Percentiles rank a stretch among this genome's conserved stretches.
Conservation (phyloP, 2,797 vertebrate genomes). For the Phalanger gymnotis region DNA sequence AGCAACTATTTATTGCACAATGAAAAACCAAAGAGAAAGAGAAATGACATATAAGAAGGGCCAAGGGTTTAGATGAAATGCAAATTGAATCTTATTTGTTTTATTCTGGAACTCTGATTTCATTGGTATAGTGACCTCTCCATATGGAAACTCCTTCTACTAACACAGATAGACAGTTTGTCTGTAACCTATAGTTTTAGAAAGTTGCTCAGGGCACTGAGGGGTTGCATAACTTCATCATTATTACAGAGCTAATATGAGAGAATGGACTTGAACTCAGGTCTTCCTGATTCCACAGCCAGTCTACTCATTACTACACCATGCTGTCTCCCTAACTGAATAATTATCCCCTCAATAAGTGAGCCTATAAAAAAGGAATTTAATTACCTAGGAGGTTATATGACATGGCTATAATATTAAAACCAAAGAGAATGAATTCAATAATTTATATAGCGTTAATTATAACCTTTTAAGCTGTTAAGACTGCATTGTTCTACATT, state of each 20-base stretch:
- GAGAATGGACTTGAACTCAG: background rate
- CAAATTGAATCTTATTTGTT: background rate
- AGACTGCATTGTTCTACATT: background rate
- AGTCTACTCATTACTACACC: background rate
- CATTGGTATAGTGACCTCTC: background rate
- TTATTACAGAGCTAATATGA: background rate
- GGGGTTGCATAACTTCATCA: background rate
- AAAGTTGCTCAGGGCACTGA: background rate
- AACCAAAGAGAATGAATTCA: constrained; percentile 10
- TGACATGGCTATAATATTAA: background rate
- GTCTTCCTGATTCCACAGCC: background rate
- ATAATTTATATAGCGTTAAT: background rate
- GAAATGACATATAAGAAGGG: background rate
- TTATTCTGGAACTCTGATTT: background rate
- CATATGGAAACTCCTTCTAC: background rate
- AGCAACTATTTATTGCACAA: background rate
- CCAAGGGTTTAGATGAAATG: background rate
- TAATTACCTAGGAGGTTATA: background rate
- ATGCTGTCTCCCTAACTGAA: background rate
- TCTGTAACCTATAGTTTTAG: background rate
- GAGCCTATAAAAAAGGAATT: background rate
- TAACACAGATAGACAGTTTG: background rate
- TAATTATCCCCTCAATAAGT: background rate
- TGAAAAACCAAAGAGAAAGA: background rate
- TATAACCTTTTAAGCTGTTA: background rate